Conservation (phyloP, 30 jellyfish, hydroid and myxozoan genomes). For the Sanderia malayensis region DNA sequence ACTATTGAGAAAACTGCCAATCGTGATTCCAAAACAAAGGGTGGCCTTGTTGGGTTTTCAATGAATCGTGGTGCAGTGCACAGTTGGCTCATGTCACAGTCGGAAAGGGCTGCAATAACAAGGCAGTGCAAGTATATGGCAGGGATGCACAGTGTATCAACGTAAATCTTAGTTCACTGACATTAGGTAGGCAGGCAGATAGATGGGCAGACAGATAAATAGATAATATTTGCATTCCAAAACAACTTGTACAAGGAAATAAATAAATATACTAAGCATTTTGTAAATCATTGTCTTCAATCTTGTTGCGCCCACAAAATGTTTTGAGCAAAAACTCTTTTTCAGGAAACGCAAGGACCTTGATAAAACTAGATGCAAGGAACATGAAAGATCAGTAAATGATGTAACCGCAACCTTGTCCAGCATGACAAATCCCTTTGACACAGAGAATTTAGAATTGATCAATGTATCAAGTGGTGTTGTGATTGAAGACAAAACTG, state of each 20-base stretch:
- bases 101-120: background rate
- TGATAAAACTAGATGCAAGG: background rate
- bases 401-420: background rate
- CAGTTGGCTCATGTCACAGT: background rate
- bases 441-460: background rate
- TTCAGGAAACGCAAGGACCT: constrained; percentile 1
- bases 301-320: background rate
- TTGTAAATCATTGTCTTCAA: background rate
- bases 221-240: too few relatives aligned
- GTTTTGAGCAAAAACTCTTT: background rate
- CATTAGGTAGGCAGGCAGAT: background rate
- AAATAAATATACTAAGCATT: background rate
- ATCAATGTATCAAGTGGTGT: background rate
- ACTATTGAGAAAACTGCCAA: background rate
- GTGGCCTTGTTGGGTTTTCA: background rate
- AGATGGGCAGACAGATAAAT: background rate
- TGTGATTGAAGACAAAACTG: background rate
- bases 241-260: background rate
- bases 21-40: background rate
- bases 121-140: constrained; percentile 4
- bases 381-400: background rate
- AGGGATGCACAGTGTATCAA: background rate
- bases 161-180: background rate
- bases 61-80: constrained; percentile 3
- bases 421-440: background rate